phyloP scores from a whole-genome alignment of 2,113 vertebrate genomes.

The Thalassarche chlororhynchos region DNA sequence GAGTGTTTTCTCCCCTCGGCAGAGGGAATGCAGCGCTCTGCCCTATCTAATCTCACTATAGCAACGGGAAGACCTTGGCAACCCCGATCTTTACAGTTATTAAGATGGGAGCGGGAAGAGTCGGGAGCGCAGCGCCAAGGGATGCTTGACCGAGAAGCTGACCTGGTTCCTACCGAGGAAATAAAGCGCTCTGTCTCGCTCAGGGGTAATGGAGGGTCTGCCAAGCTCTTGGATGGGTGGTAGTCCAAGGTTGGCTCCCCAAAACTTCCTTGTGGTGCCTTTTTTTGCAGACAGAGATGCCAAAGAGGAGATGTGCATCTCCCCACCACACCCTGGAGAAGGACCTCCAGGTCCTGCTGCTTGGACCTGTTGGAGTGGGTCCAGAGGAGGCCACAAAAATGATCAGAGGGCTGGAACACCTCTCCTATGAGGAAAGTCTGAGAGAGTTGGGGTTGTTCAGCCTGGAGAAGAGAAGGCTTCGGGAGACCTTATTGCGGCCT shows the following conservation, averaged over 20 bases:
- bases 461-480: neutral
- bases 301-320: neutral
- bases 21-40: slow-evolving; percentile 22
- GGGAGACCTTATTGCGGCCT: rapidly evolving
- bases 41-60: slow-evolving; percentile 68
- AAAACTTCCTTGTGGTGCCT: neutral
- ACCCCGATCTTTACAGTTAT: slow-evolving; percentile 48
- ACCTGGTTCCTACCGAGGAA: neutral
- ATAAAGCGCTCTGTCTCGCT: neutral
- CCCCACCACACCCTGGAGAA: neutral
- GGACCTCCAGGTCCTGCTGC: neutral
- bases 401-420: rapidly evolving
- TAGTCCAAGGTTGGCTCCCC: neutral
- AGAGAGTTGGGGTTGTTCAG: neutral
- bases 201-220: neutral
- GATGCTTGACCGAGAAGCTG: neutral
- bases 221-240: neutral
- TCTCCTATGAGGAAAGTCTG: neutral
- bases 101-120: slow-evolving; percentile 31
- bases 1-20: slow-evolving; percentile 20
- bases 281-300: neutral
- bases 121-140: neutral
- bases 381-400: rapidly evolving
- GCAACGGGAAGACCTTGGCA: slow-evolving; percentile 72
- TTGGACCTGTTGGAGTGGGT: neutral